These are phyloP conservation scores for Columba guinea DNA, from an alignment of 2,797 vertebrate species.

Conservation along the genomic window DNA sequence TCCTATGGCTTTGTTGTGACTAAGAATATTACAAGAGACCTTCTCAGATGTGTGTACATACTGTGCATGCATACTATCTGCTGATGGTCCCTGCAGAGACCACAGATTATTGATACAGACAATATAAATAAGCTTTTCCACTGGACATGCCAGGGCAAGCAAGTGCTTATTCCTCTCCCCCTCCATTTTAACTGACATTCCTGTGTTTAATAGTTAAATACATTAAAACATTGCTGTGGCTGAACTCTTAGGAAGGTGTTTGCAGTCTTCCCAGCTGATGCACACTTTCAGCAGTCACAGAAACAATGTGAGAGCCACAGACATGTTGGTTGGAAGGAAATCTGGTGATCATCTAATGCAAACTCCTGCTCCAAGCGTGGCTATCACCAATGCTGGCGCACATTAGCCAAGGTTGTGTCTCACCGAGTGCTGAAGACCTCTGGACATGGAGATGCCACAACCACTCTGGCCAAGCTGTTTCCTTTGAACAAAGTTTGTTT, in stretches of 20 bases:
- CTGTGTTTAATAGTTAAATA: neutral
- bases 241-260: neutral
- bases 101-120: neutral
- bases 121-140: neutral
- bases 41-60: neutral
- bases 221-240: neutral
- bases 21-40: neutral
- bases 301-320: neutral
- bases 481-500: neutral
- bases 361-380: neutral
- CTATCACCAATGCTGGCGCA: neutral
- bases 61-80: neutral
- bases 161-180: neutral
- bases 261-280: neutral
- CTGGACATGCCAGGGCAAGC: fast-evolving
- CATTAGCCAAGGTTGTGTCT: neutral
- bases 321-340: neutral
- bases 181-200: neutral
- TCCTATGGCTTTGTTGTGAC: neutral
- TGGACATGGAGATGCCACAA: neutral
- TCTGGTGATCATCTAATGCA: neutral
- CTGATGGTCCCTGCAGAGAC: neutral
- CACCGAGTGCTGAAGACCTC: neutral
- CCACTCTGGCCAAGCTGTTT: neutral
- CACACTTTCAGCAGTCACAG: neutral